Percentiles rank a stretch among this genome's conserved stretches.
These are phyloP conservation scores for Eucera pruinosa DNA, from an alignment of 2,888 invertebrate genomes.

Conservation along the genomic window DNA sequence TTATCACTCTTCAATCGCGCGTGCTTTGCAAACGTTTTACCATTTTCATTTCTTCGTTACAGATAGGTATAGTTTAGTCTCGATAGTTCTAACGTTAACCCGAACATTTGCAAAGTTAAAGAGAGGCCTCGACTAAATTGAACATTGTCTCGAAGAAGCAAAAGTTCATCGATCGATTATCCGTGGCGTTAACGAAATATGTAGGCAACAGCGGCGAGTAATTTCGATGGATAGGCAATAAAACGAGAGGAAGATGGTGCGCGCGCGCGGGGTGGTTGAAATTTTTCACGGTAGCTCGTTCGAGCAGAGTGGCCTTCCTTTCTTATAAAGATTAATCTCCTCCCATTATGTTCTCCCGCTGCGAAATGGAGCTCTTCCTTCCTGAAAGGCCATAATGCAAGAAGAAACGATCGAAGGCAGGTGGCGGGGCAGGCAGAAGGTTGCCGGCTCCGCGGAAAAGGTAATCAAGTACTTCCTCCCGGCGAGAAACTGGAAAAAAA, in stretches of 20 bases:
- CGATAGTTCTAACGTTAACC: no score
- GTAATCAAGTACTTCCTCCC: conserved; percentile 49
- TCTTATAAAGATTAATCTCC: conserved; percentile 8
- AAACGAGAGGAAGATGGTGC: neutral
- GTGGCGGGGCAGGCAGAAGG: neutral
- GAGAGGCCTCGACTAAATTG: no score
- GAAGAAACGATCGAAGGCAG: conserved; percentile 46
- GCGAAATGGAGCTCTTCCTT: neutral
- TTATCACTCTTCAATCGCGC: no score
- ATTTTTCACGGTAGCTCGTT: neutral
- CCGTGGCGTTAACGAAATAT: conserved; percentile 1
- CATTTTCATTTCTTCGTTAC: no score
- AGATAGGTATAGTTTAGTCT: no score
- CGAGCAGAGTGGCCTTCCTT: neutral
- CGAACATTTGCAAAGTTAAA: no score
- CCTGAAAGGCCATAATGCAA: conserved; percentile 23
- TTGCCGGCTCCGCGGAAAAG: conserved; percentile 15
- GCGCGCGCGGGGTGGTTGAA: neutral
- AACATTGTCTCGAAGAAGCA: no score
- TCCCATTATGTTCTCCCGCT: neutral
- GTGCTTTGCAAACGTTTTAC: no score
- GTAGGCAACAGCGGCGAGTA: neutral
- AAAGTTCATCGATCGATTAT: neutral
- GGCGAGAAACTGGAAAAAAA: neutral
- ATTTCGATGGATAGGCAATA: conserved; percentile 2